These are phyloP conservation scores for Lasioglossum figueresi DNA, from an alignment of 2,888 invertebrate genomes.

Conservation along the genomic window DNA sequence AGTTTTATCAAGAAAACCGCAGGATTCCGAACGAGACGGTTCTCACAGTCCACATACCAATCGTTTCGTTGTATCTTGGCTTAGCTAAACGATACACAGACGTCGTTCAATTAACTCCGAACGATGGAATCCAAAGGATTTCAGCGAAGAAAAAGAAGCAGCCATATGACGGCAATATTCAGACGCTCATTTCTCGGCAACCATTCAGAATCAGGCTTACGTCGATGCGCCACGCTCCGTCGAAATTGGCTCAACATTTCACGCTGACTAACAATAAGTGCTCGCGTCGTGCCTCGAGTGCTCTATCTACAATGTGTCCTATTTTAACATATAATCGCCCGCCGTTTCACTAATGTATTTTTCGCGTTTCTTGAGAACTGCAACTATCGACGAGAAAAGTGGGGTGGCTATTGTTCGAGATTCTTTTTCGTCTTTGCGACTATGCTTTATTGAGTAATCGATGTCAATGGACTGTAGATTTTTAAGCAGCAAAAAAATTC, in stretches of 20 bases:
- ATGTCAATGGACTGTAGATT: background rate
- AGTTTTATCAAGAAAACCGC: background rate
- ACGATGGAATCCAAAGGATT: conserved; percentile 46
- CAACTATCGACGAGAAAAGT: background rate
- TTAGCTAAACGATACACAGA: conserved; percentile 41
- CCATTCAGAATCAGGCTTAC: conserved; percentile 23
- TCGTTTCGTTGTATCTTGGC: conserved; percentile 35
- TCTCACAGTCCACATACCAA: conserved; percentile 9
- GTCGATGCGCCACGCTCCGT: conserved; percentile 8
- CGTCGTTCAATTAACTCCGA: conserved; percentile 53
- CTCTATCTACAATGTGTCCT: background rate
- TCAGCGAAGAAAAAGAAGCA: conserved; percentile 13
- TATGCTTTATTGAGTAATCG: background rate
- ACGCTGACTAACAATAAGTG: conserved; percentile 7
- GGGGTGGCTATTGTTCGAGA: background rate
- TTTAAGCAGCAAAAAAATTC: background rate
- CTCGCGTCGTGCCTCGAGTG: background rate
- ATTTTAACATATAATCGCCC: background rate
- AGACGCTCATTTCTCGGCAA: conserved; percentile 38
- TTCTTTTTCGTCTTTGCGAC: too few relatives aligned
- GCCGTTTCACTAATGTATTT: conserved; percentile 5
- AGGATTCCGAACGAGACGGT: conserved; percentile 7
- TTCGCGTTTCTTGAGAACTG: background rate
- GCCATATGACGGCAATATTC: conserved; percentile 31
- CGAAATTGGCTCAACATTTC: conserved; percentile 39